Evolutionary conservation across 2,113 vertebrate genomes (phyloP), one percentile per base, ranked within the genome.

Genomic region (Anhinga anhinga): DNA sequence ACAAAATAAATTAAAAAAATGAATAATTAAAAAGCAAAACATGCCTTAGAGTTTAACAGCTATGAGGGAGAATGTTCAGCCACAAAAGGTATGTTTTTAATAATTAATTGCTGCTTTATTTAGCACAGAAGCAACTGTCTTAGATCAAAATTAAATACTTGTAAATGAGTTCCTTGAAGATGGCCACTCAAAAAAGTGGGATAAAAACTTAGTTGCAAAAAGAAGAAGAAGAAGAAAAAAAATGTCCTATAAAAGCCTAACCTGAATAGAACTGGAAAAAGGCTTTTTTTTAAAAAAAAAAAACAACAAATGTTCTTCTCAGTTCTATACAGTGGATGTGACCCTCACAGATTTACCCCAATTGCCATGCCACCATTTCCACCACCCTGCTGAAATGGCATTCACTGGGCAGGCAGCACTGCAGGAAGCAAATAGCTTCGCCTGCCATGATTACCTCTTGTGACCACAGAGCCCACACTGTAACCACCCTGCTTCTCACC

Each of bases 31-130:
- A 94, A 90, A 82, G 90, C 56, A 90, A 97, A 97, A 93, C 53
- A 83, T 76, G 74, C 91, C 92, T 95, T 72, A 14, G 89, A 95
- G 82, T 96, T 96, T 86, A 96, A 86, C 72, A 91, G 84, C 82
- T 88, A 91, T 5, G 19, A 84, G 66, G 78, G 65, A 89, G 89
- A 94, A 71, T 1, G n/a, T 40, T 96, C 92, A 90, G 91, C 66
- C 84, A 92, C 91, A 85, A 97, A 98, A 98, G 92, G 93, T 97
- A 95, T 36, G 63, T 21, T 61, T 91, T 98, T 76, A 97, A 98
- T 97, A 96, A 96, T 98, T 96, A 92, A 98, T 94, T 78, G 21
- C 49, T 82, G 91, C 87, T 96, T 96, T 97, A 96, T 97, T 96
- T 97, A 97, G 97, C 69, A 86, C 90, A 86, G 91, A 91, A 93